A percentile compares a stretch with the other conserved stretches of the same genome.
Evolutionary conservation across 2,888 invertebrate species (phyloP).

Genomic region (Quadroppia sp.): DNA sequence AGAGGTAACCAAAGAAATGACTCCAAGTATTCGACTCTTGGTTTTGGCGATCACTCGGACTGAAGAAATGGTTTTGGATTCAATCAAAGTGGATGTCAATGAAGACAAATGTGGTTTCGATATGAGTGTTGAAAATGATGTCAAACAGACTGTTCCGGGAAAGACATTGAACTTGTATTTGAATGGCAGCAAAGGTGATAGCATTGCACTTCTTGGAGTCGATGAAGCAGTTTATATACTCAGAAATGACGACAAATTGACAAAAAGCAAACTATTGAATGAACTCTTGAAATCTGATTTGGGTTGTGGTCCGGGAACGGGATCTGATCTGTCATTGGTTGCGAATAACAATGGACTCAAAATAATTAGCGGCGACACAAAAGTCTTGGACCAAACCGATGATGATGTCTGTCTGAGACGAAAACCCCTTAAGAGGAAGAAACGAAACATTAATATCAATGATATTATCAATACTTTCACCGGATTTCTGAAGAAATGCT

Average conservation of each 20-base stretch:
- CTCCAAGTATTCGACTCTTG: slow-evolving; percentile 44
- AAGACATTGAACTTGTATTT: slow-evolving; percentile 41
- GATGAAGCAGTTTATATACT: slow-evolving; percentile 48
- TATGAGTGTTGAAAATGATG: not conserved
- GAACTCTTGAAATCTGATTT: slow-evolving; percentile 44
- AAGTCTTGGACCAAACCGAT: not conserved
- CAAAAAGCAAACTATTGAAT: slow-evolving; percentile 44
- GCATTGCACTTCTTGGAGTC: slow-evolving; percentile 47
- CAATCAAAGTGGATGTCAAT: slow-evolving; percentile 45
- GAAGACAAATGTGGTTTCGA: slow-evolving; percentile 41
- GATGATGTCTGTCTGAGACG: slow-evolving; percentile 18
- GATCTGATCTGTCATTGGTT: slow-evolving; percentile 42
- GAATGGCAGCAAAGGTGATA: slow-evolving; percentile 43
- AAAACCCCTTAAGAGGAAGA: not conserved
- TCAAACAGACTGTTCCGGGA: slow-evolving; percentile 42
- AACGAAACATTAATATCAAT: too few species aligned
- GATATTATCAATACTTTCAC: not conserved
- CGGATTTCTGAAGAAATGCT: slow-evolving; percentile 39
- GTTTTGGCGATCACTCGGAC: slow-evolving; percentile 41
- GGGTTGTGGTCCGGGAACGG: slow-evolving; percentile 48
- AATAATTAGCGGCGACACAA: not conserved
- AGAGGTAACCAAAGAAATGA: slow-evolving; percentile 45
- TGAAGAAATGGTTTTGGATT: slow-evolving; percentile 45
- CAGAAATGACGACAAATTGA: slow-evolving; percentile 44
- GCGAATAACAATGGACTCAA: slow-evolving; percentile 45